phyloP scores from a whole-genome alignment of 2,888 invertebrate genomes.

The Apamea crenata region DNA sequence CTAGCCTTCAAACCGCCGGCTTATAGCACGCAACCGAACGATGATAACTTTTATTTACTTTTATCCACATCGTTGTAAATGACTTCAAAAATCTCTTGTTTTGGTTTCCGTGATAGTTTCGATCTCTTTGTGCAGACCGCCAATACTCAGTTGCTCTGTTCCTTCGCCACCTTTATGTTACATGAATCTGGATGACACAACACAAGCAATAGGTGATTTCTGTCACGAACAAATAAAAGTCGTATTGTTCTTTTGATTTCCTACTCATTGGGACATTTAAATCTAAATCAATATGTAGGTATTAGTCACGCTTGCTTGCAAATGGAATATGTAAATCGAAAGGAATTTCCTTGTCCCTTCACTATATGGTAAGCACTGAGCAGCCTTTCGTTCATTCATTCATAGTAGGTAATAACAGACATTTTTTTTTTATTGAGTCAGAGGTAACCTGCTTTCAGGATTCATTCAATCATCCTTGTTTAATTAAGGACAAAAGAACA shows the following conservation, averaged over 20 bases:
- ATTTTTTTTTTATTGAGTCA: neutral
- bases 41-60: slow-evolving; percentile 14
- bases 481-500: neutral
- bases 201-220: neutral
- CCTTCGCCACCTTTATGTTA: neutral
- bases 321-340: neutral
- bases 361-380: neutral
- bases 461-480: too few species aligned
- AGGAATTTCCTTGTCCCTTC: neutral
- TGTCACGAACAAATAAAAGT: neutral
- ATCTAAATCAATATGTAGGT: neutral
- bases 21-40: slow-evolving; percentile 34
- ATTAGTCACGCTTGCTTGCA: slow-evolving; percentile 14
- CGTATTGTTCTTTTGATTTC: neutral
- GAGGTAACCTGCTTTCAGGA: neutral
- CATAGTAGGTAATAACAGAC: neutral
- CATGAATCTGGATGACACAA: neutral
- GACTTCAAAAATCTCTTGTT: neutral
- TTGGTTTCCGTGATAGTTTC: neutral
- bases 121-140: slow-evolving; percentile 8
- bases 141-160: neutral
- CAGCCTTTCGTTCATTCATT: neutral
- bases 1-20: slow-evolving; percentile 3
- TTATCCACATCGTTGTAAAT: neutral
- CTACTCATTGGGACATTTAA: neutral